Evolutionary conservation across 2,888 invertebrate genomes (phyloP).

Genomic region (Apomyelois bistriatella): DNA sequence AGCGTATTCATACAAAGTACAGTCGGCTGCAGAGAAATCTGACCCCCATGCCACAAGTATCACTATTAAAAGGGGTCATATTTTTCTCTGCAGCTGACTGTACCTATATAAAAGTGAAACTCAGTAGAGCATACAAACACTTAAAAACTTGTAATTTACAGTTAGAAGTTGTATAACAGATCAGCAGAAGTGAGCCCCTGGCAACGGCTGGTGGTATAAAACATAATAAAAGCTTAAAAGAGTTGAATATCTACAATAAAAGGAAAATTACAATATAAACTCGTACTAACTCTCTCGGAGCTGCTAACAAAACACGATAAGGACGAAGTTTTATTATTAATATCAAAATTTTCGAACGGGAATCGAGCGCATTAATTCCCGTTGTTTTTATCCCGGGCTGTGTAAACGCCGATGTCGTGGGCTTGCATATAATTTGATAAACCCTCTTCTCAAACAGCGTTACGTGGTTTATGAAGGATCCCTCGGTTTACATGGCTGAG

Average conservation of each 20-base stretch:
- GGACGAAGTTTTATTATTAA: not conserved
- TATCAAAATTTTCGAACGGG: not conserved
- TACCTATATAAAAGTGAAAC: too few species aligned
- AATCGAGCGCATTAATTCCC: conserved; percentile 1
- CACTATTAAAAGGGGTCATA: too few species aligned
- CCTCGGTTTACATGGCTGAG: conserved; percentile 6
- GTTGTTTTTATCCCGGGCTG: conserved; percentile 4
- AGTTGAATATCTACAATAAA: not conserved
- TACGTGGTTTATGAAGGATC: conserved; percentile 10
- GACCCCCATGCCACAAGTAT: too few species aligned
- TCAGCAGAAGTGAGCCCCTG: too few species aligned
- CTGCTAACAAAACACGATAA: not conserved
- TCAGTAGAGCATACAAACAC: too few species aligned
- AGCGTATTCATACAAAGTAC: too few species aligned
- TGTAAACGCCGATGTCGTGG: conserved; percentile 10
- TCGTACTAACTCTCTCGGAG: not conserved
- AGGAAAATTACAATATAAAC: not conserved
- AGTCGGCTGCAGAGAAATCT: too few species aligned
- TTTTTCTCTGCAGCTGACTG: too few species aligned
- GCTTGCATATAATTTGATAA: conserved; percentile 15
- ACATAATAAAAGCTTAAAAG: too few species aligned
- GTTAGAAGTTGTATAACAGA: too few species aligned
- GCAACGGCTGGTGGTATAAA: too few species aligned
- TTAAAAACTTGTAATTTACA: too few species aligned
- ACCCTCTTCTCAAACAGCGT: conserved; percentile 13